Percentiles rank a stretch among this genome's conserved stretches.
Conservation (phyloP, 2,113 vertebrate genomes). For the Zingel zingel region DNA sequence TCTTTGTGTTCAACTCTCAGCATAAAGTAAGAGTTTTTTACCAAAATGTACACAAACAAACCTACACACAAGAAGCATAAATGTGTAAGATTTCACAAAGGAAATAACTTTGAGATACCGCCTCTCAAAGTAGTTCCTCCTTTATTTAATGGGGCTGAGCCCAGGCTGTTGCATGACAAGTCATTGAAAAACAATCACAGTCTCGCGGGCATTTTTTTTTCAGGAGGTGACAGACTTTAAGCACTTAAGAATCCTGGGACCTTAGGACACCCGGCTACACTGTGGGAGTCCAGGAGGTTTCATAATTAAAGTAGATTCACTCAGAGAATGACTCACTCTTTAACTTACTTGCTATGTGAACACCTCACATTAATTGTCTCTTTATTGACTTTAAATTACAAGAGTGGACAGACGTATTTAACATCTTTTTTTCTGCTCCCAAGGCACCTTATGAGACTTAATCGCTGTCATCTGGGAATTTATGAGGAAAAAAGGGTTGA, state of each 20-base stretch:
- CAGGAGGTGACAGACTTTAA: slow-evolving; percentile 45
- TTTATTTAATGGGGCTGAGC: slow-evolving; percentile 39
- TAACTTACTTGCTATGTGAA: slow-evolving; percentile 30
- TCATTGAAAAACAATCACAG: slow-evolving; percentile 60
- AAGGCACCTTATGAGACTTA: slow-evolving; percentile 23
- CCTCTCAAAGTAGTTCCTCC: slow-evolving; percentile 13
- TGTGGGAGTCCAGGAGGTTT: slow-evolving; percentile 57
- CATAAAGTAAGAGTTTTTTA: not conserved
- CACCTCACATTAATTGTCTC: slow-evolving; percentile 46
- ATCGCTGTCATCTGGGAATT: slow-evolving; percentile 26
- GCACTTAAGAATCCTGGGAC: slow-evolving; percentile 39
- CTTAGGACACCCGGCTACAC: slow-evolving; percentile 21
- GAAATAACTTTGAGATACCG: slow-evolving; percentile 1
- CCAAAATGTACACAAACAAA: not conserved
- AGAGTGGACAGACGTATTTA: slow-evolving; percentile 6
- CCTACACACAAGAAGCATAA: not conserved
- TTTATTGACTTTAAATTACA: slow-evolving; percentile 62
- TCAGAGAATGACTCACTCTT: slow-evolving; percentile 53
- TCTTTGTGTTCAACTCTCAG: not conserved
- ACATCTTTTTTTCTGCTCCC: slow-evolving; percentile 39
- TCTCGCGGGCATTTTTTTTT: slow-evolving; percentile 32
- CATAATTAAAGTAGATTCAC: slow-evolving; percentile 45
- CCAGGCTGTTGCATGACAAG: slow-evolving; percentile 28
- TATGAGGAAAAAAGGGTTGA: slow-evolving; percentile 33
- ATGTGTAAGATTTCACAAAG: slow-evolving; percentile 17